Evolutionary conservation across 2,113 vertebrate species (phyloP).

Genomic region (Apus apus): DNA sequence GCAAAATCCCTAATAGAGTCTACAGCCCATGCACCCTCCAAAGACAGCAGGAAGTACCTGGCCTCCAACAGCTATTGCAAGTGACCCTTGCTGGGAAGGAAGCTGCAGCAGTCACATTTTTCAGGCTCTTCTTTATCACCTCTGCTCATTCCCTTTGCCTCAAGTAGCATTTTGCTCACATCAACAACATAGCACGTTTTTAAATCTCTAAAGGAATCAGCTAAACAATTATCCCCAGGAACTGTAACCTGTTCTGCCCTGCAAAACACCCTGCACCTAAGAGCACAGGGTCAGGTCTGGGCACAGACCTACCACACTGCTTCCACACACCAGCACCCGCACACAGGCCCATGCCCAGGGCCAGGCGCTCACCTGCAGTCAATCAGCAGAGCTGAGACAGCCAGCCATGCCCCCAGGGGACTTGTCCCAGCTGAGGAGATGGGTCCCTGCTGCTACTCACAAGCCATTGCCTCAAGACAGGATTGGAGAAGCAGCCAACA

Average conservation of each 20-base stretch:
- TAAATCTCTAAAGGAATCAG: not conserved
- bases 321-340: not conserved
- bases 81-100: not conserved
- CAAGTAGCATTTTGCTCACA: not conserved
- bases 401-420: accelerated
- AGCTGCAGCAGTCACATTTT: not conserved
- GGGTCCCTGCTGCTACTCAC: not conserved
- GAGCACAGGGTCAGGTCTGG: not conserved
- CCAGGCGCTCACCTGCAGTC: not conserved
- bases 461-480: not conserved
- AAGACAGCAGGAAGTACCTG: not conserved
- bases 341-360: accelerated
- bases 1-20: not conserved
- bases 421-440: not conserved
- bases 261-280: not conserved
- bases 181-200: not conserved
- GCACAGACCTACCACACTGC: accelerated
- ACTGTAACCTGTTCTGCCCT: accelerated
- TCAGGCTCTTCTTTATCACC: not conserved
- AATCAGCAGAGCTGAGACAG: not conserved
- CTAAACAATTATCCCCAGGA: not conserved
- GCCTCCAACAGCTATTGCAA: not conserved
- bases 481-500: not conserved
- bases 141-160: not conserved
- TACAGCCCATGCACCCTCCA: not conserved